Evolutionary conservation across 2,888 invertebrate genomes (phyloP), one percentile per base, ranked within the genome.

Genomic region (Selenia dentaria): DNA sequence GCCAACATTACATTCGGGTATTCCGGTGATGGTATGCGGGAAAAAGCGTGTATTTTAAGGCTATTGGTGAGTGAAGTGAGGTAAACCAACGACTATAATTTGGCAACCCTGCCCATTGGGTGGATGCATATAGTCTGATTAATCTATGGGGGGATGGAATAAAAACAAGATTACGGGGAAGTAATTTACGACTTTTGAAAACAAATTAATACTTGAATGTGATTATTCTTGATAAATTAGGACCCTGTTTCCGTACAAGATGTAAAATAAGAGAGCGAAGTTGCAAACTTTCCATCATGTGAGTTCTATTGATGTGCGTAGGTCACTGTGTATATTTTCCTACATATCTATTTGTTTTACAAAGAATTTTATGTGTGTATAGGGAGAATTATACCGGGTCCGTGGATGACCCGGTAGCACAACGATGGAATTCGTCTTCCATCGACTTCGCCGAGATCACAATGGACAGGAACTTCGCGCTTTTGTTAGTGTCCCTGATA

Each of bases 401-500:
- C 40, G 49, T 64, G 55, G 79, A 74, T 46, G 76, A 75, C 60
- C 85, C 84, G 58, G 75, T 81, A 64, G 87, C 88, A 52, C 78
- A 81, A 62, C 69, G 78, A 80, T 93, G 93, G 93, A 94, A 94
- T 74, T 91, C 81, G 6, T 92, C 93, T 20, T 89, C 93, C 45
- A 85, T 91, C 74, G 92, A 93, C 62, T 86, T 92, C 54, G 79
- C 93, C 59, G 93, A 95, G 60, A 94, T 95, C 68, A 91, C 95
- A 60, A 84, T 88, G 93, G 96, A 97, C 83, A 94, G 95, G 64
- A 96, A 95, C 74, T 83, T 93, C 82, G 92, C 91, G 64, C 94
- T 95, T 91, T 91, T 97, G 58, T 91, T 98, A 13, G 94, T 95
- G 64, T 97, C 97, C 46, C 91, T 97, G 35, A 92, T 95, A 62